Percentiles rank a stretch among this genome's conserved stretches.
phyloP scores from a whole-genome alignment of 1,140 invertebrate species.

The Drosophila fuyamai region DNA sequence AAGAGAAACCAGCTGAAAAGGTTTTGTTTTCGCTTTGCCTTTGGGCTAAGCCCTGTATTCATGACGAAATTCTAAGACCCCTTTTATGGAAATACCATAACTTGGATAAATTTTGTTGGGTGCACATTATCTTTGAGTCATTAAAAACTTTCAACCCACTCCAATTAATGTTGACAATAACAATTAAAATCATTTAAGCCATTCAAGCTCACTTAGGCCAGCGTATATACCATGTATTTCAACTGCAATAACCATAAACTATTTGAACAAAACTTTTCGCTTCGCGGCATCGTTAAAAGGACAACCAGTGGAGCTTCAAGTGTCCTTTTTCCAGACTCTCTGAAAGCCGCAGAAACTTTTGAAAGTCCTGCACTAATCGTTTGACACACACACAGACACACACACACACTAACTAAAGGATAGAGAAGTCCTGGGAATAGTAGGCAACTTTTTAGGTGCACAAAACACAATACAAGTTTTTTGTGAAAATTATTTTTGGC shows the following conservation, averaged over 20 bases:
- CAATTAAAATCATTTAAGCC: constrained; percentile 75
- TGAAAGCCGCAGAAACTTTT: constrained; percentile 75
- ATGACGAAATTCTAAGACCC: neutral
- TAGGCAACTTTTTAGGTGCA: constrained; percentile 65
- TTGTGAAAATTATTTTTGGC: constrained; percentile 56
- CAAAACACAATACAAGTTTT: constrained; percentile 46
- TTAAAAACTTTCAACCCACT: constrained; percentile 31
- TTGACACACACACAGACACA: constrained; percentile 44
- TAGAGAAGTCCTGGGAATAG: constrained; percentile 10
- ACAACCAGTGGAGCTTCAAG: constrained; percentile 39
- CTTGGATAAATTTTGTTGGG: constrained; percentile 11
- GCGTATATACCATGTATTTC: constrained; percentile 11
- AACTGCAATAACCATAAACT: constrained; percentile 77
- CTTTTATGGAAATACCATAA: neutral
- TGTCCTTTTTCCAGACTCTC: constrained; percentile 17
- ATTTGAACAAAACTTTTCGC: constrained; percentile 74
- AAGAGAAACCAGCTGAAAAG: constrained; percentile 8
- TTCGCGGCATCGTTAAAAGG: constrained; percentile 65
- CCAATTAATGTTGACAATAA: constrained; percentile 72
- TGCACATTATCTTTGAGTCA: constrained; percentile 25
- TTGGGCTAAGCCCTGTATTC: constrained; percentile 10
- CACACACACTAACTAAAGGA: neutral
- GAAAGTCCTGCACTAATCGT: constrained; percentile 75
- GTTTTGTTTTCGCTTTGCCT: neutral
- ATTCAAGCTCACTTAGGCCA: constrained; percentile 39